Conservation (phyloP, 2,888 invertebrate genomes). For the Neria commutata region DNA sequence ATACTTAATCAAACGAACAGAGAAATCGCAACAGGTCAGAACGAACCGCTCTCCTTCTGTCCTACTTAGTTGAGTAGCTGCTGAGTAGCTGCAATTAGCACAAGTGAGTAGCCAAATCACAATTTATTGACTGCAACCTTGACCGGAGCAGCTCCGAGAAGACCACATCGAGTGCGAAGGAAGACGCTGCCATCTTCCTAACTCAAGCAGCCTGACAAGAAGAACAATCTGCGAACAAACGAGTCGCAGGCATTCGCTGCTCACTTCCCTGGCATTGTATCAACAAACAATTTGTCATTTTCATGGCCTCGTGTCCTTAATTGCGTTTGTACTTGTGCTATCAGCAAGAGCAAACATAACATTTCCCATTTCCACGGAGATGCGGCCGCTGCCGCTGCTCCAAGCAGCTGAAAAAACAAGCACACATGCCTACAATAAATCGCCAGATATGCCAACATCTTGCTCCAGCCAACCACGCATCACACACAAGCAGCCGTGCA, state of each 20-base stretch:
- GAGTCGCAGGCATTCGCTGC: neutral
- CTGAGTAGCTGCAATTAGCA: no score
- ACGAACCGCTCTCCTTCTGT: no score
- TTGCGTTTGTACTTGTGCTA: no score
- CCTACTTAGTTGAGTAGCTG: no score
- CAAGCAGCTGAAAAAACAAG: neutral
- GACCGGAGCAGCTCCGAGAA: no score
- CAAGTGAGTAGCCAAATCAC: no score
- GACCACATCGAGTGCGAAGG: no score
- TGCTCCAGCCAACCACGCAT: neutral
- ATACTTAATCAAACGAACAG: no score
- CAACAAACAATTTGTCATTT: slow-evolving; percentile 11
- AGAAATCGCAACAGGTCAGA: no score
- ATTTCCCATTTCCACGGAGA: neutral
- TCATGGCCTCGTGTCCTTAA: slow-evolving; percentile 3
- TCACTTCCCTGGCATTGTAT: neutral
- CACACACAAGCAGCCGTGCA: neutral
- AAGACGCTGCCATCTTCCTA: no score
- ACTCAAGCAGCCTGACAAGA: neutral
- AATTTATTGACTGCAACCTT: no score
- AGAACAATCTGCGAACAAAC: neutral
- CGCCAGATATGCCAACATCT: neutral
- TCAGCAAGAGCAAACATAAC: neutral
- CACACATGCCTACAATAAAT: slow-evolving; percentile 13
- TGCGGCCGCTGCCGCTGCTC: neutral